Evolutionary conservation across 2,888 invertebrate species (phyloP), one percentile per base, ranked within the genome.

Genomic region (Adineta ricciae): DNA sequence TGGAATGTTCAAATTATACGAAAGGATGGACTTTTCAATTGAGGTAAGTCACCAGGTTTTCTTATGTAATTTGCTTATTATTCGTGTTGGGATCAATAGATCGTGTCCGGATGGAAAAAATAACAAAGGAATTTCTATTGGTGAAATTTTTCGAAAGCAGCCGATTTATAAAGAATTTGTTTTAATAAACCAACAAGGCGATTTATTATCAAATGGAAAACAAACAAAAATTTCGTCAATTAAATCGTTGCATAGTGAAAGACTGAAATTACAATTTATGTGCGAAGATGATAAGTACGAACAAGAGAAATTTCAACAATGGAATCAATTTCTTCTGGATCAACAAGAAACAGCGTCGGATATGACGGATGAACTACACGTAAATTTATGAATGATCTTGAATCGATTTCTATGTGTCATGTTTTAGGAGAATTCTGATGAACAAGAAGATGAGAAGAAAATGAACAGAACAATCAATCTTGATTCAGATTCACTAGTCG

Each of bases 221-320:
- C 64, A 36, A 64, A 32, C 64, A 32, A 32, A 32, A 4, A 36
- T 64, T 7, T 64, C 64, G 19, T 36, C 64, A 14, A 64, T 64
- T 64, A 64, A 64, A 64, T 64, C 64, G 32, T 64, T 64, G 11
- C 64, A 64, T 36, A 64, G 16, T 64, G 64, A 64, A 64, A 64
- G 64, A 64, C 16, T 64, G 27, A 36, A 32, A 64, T 36, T 64
- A 64, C 64, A 64, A 64, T 64, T 64, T 36, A 64, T 64, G 64
- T 64, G 64, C 19, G 64, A 64, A 64, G 64, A 64, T 64, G 64
- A 64, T 64, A 64, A 64, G 32, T 64, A 64, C 19, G 64, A 64
- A 64, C 64, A 64, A 32, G 64, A 64, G 1, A 64, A 64, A 36
- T 64, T 32, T 14, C 32, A 64, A 32, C 2, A 64, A 36, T 64